Percentiles rank a stretch among this genome's conserved stretches.
phyloP scores from a whole-genome alignment of 2,113 vertebrate genomes.

The Malurus melanocephalus region DNA sequence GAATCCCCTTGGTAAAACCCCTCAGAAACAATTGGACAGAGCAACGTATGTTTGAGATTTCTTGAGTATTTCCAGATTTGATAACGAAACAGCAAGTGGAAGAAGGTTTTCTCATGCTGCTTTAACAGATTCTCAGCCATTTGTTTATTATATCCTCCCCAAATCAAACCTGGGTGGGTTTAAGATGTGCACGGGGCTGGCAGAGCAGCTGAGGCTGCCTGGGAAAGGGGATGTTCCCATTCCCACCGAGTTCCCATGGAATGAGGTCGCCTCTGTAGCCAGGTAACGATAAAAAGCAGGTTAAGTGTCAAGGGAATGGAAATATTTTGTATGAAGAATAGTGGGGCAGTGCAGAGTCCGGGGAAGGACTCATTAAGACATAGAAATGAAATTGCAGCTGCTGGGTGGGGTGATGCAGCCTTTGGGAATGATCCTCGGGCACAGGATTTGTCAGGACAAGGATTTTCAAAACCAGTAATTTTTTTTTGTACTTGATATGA shows the following conservation, averaged over 20 bases:
- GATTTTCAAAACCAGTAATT: not conserved
- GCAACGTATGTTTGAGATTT: too few species aligned
- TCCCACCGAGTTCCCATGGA: not conserved
- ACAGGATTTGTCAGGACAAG: not conserved
- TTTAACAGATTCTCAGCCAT: too few species aligned
- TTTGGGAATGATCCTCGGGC: not conserved
- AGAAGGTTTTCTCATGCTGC: too few species aligned
- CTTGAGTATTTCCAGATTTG: too few species aligned
- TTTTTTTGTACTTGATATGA: not conserved
- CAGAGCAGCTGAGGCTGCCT: not conserved
- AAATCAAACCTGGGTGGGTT: not conserved
- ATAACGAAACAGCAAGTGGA: too few species aligned
- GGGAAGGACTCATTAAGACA: not conserved
- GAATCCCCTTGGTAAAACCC: too few species aligned
- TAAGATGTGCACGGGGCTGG: not conserved
- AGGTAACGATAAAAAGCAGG: not conserved
- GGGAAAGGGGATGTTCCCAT: not conserved
- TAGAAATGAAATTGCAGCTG: not conserved
- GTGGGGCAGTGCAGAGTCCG: not conserved
- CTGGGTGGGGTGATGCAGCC: not conserved
- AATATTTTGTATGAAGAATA: accelerated
- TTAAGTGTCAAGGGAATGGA: not conserved
- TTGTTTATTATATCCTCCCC: too few species aligned
- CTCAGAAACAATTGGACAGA: too few species aligned
- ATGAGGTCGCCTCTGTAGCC: accelerated